Base-by-base conservation (phyloP, 2,797 vertebrate genomes). In the Hydrolagus colliei region DNA sequence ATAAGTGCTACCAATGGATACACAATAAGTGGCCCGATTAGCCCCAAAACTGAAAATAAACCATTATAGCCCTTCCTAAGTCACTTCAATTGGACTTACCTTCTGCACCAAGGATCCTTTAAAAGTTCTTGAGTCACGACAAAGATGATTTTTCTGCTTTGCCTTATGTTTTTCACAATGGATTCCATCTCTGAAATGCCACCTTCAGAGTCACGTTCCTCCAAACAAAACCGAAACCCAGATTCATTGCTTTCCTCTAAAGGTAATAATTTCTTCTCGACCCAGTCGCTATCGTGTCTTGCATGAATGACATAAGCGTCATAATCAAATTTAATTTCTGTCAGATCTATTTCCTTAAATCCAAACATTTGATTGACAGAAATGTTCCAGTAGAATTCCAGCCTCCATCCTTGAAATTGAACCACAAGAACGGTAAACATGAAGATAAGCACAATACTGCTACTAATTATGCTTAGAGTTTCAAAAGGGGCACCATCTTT, bases 381-480 rank as follows among this genome's bases (percentile, higher is more conserved):
- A 88, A 98, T 91, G 88, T 94, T 96, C 95, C 96, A 98, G 75
- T 96, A 96, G 89, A 98, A 99, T 87, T 93, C 91, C 89, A 99
- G 93, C 88, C 96, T 96, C 98, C 97, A 99, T 16, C 96, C 96
- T 32, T 98, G 95, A 87, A 97, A 97, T 27, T 95, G 95, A 73
- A 95, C 86, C 1, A 95, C 35, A 52, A 98, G 88, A 0, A 94
- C 92, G 0, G 78, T 76, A 22, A 92, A 87, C 63, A 94, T 91
- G 72, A 97, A 85, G 52, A 90, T 72, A 7, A 89, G 65, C 5
- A 96, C 91, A 1, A 10, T 0, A 0, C 90, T 93, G 87, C 90
- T 92, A 89, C 87, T 96, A 59, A 97, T 85, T 27, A 96, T 86
- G 88, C 92, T 97, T 12, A 97, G 87, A 4, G 93, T 85, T 86